Conservation (phyloP, 2,113 vertebrate species). For the Telmatochromis bifrenatus region DNA sequence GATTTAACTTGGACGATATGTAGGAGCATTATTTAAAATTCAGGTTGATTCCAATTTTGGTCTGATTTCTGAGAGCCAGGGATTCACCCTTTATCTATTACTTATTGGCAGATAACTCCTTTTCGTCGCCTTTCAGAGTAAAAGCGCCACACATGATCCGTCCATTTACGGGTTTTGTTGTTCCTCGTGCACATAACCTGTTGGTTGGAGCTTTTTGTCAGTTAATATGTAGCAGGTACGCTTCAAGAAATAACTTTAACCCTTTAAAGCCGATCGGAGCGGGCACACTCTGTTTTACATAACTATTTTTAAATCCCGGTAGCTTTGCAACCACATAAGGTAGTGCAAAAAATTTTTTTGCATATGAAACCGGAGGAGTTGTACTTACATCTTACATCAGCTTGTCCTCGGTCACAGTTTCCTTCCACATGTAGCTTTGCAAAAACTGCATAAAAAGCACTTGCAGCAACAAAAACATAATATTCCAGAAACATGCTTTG, state of each 20-base stretch:
- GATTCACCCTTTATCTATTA: neutral
- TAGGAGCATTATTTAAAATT: neutral
- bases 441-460: too few relatives aligned
- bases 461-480: too few relatives aligned
- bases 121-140: neutral
- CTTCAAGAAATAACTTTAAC: neutral
- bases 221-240: neutral
- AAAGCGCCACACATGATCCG: neutral
- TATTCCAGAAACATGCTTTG: fast-evolving
- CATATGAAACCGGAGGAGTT: too few relatives aligned
- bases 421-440: fast-evolving
- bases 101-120: neutral
- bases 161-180: neutral
- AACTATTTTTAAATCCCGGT: too few relatives aligned
- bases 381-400: too few relatives aligned
- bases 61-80: neutral
- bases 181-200: neutral
- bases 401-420: too few relatives aligned
- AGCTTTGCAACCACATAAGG: fast-evolving
- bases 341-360: fast-evolving
- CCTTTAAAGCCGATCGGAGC: fast-evolving
- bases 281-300: fast-evolving
- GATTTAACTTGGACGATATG: neutral
- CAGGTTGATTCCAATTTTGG: neutral
- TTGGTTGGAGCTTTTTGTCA: neutral